Base-by-base conservation (phyloP, 2,888 invertebrate genomes). In the Sicus ferrugineus region DNA sequence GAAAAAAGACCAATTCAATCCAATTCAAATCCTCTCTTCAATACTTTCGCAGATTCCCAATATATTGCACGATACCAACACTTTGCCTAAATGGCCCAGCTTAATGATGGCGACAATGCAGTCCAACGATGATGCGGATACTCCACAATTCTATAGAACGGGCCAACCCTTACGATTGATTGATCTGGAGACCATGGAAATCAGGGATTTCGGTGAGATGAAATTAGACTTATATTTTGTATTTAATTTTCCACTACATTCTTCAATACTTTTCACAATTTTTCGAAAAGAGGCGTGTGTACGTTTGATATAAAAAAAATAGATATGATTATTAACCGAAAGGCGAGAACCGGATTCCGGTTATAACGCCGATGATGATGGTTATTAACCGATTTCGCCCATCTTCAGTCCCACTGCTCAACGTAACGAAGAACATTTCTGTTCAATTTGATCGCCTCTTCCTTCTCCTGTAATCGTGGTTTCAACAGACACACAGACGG, bases 161-260 rank as follows among this genome's bases (percentile, higher is more conserved):
- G 81, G 81, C 0, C 79, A 84, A 70, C 70, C 78, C 2, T 34
- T 85, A 21, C 75, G 79, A 42, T 67, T 83, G 7, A 76, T 78
- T 71, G 76, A 80, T 70, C 68, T 74, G 21, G 68, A 75, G 58
- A 76, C 73, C 0, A 73, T 76, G 65, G 76, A 77, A 68, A 50
- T 78, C 4, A 67, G 70, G 31, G 70, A 72, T 54, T 76, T 80
- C 46, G 78, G 80, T 81, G 75, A 16, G 42, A 42, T 42, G 2
- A 14, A 42, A 50, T 23, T 21, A 23, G 7, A 52, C 23, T 38
- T 9, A 52, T 19, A 21, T 21, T 21, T 26, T 52, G 46, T 46
- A 9, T 46, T 21, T 54, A 23, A 54, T 54, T 26, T 6, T 21
- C 23, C 3, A 54, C 16, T 50, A 50, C 52, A n/a, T 4, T 52